Base-by-base conservation (phyloP, 2,888 invertebrate genomes). In the Trissolcus japonicus region DNA sequence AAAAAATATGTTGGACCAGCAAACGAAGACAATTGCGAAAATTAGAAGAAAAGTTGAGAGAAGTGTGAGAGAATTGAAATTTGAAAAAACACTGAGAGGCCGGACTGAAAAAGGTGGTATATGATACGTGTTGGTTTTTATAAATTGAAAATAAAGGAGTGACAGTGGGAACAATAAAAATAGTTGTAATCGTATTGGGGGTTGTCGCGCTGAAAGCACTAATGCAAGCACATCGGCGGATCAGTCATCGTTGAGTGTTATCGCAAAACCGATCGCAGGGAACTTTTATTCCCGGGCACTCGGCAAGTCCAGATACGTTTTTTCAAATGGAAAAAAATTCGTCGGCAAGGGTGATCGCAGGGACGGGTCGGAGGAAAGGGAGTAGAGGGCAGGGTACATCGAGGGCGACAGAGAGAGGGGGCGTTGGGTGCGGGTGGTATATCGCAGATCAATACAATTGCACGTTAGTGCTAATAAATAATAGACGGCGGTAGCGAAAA, bases 391-490 rank as follows among this genome's bases (percentile, higher is more conserved):
- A 14, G 65, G 62, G 69, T 51, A 14, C 54, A 61, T 25, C 43
- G 80, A 76, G 55, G n/a, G 66, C 50, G 51, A 54, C 17, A 25
- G 54, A 17, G 59, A 43, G 67, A 54, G 51, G 25, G 65, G 25
- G 54, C 25, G 51, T 21, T 17, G 57, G 68, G 68, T 29, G 80
- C 84, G 84, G 85, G 83, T 86, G 88, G 86, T 87, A 87, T 88
- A 88, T 88, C 86, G 88, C 88, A 88, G 89, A 89, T 89, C 89
- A 89, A 89, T 89, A 89, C 89, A 88, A 89, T 89, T 88, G 89
- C 88, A 88, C 88, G 89, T 89, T 89, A 89, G 89, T 89, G 89
- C 89, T 89, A 89, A 89, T 89, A 89, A 89, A 89, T 89, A 88
- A 89, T 89, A 89, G 89, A 87, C 89, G 87, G 88, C 85, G 87